Evolutionary conservation across 2,888 invertebrate species (phyloP).

Genomic region (Dexiosoma caninum): DNA sequence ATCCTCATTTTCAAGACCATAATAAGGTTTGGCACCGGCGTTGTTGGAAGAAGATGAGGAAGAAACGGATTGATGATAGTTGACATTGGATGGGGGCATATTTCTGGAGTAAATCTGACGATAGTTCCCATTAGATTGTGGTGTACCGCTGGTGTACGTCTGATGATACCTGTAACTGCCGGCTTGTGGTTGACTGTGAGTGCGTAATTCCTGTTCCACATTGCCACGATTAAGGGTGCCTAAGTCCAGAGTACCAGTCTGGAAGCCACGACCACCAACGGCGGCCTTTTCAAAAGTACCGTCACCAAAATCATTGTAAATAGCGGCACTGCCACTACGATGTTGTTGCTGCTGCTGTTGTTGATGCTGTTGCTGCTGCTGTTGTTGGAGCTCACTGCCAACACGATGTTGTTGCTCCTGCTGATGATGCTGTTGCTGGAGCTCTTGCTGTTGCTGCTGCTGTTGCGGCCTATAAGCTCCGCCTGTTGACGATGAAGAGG

Average conservation of each 20-base stretch:
- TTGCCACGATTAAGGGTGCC: conserved; percentile 71
- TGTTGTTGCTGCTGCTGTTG: conserved; percentile 56
- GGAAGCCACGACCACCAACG: conserved; percentile 72
- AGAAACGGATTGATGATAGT: conserved; percentile 47
- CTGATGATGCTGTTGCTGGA: too few relatives aligned
- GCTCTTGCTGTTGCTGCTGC: conserved; percentile 46
- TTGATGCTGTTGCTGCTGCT: conserved; percentile 61
- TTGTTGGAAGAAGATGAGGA: conserved; percentile 48
- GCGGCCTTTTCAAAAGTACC: conserved; percentile 67
- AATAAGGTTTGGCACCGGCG: conserved; percentile 69
- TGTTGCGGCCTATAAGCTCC: conserved; percentile 32
- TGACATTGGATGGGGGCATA: conserved; percentile 46
- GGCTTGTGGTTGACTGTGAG: conserved; percentile 47
- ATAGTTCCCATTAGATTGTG: conserved; percentile 13
- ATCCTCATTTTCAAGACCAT: conserved; percentile 72
- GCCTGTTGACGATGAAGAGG: conserved; percentile 28
- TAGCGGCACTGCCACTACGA: conserved; percentile 59
- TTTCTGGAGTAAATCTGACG: conserved; percentile 35
- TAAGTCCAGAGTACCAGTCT: conserved; percentile 72
- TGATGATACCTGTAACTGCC: conserved; percentile 62
- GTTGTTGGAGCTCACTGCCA: conserved; percentile 58
- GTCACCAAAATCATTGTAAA: conserved; percentile 59
- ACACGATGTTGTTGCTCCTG: conserved; percentile 55
- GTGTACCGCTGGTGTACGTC: conserved; percentile 7
- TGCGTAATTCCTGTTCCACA: conserved; percentile 75